Base-by-base conservation (phyloP, 2,888 invertebrate genomes). In the Plagodis dolabraria region DNA sequence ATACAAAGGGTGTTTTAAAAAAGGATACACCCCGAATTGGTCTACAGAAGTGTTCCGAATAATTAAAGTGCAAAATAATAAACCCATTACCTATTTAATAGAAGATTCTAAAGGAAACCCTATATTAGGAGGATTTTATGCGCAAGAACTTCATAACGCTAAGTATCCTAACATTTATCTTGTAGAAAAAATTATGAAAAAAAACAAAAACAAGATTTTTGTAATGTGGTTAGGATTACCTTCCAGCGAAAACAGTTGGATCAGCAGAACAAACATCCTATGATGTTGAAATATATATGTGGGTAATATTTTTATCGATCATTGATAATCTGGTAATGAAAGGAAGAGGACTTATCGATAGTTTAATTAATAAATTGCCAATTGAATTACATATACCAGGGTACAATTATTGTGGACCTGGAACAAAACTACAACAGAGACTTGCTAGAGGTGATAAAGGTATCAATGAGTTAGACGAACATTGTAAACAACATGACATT, bases 11-110 rank as follows among this genome's bases (percentile, higher is more conserved):
- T 33, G 47, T 10, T 72, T 75, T 57, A 57, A 57, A 5, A 72
- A 71, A 55, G 71, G 72, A 0, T 77, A 72, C 57, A 74, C 72
- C 33, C 74, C 77, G 0, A 72, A 73, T 48, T 79, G 76, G 74
- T 58, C 58, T 7, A 53, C 58, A 38, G 53, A 58, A 44, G 10
- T 58, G 34, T 58, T 53, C 33, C 48, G 49, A 49, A 46, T 58
- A 6, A n/a, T 49, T 2, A 49, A 46, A 35, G 34, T 46, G 2
- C 52, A 53, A 40, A n/a, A 49, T 9, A 40, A 44, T 9, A 35
- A 34, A 8, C 58, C 57, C 0, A 12, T 46, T 8, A 58, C 53
- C 9, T 58, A 53, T 49, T n/a, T 49, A n/a, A n/a, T 58, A 35
- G 35, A 49, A 53, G 58, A 58, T 22, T 38, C 8, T 6, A 12